Base-by-base conservation (phyloP, 2,797 vertebrate genomes). In the Melanotaenia pygmaea region DNA sequence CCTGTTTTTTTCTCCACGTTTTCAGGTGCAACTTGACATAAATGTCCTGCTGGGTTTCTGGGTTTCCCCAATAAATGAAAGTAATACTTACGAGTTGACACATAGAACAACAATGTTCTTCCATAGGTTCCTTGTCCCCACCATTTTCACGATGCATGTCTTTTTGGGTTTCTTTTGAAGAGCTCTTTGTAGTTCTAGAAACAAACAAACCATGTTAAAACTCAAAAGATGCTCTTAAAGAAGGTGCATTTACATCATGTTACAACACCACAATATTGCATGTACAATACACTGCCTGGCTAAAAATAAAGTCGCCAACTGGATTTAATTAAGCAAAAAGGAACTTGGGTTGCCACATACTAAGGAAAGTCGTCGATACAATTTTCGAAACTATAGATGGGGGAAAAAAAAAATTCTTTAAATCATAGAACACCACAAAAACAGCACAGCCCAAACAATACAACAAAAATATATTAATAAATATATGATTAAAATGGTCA, bases 31-130 rank as follows among this genome's bases (percentile, higher is more conserved):
- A 13, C n/a, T 56, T 34, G n/a, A 68, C 18, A 20, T 26, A 0
- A 9, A 56, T 3, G 26, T 59, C 30, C 10, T 43, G 32, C 53
- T 9, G 2, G 37, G 34, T 53, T 71, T 59, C 5, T 1, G 22
- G 24, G 57, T 30, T 30, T 30, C 0, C 22, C 22, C 2, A 3
- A 38, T 0, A 60, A 1, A 35, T 5, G 10, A 47, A 5, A 1
- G 2, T 20, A 32, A 77, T 40, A 84, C 96, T 97, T 95, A 99
- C 98, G 98, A 99, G 92, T 98, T 99, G 81, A 99, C 95, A 76
- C 97, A 99, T 76, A 99, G 91, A n/a, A 99, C 98, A 2, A 99
- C 96, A 0, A 99, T 98, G 85, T 99, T 99, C 91, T 99, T 99
- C 98, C 98, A 99, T 87, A 99, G 93, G 92, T 97, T 99, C 70